A percentile compares a stretch with the other conserved stretches of the same genome.
Conservation (phyloP, 2,888 invertebrate species). For the Nemoura dubitans region DNA sequence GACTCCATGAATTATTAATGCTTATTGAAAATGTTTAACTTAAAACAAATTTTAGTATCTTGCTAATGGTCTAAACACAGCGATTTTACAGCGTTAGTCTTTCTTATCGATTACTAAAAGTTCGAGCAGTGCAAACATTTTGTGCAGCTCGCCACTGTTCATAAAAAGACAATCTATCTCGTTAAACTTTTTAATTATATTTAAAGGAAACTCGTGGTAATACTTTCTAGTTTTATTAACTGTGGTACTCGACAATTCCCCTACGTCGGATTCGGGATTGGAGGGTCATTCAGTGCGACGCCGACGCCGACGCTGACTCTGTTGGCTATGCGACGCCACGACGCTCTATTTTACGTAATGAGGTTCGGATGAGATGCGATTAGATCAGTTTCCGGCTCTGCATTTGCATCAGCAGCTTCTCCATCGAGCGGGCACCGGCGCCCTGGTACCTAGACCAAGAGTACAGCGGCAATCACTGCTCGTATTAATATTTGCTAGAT, state of each 20-base stretch:
- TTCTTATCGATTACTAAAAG: background rate
- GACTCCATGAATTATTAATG: background rate
- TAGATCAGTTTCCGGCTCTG: conserved; percentile 12
- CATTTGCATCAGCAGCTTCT: background rate
- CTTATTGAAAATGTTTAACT: background rate
- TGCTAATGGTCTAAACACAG: background rate
- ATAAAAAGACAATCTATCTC: background rate
- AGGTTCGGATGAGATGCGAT: background rate
- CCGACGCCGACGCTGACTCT: background rate
- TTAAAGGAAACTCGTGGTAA: background rate
- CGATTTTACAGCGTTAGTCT: background rate
- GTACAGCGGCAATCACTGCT: background rate
- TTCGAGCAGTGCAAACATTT: background rate
- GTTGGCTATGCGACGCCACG: background rate
- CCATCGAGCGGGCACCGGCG: background rate
- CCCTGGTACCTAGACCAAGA: background rate
- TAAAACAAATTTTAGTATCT: background rate
- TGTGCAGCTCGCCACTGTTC: background rate
- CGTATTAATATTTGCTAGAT: conserved; percentile 4
- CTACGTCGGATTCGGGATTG: background rate
- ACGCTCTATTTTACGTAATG: conserved; percentile 7
- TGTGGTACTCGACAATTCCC: conserved; percentile 2
- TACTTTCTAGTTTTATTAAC: conserved; percentile 2
- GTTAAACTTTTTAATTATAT: background rate
- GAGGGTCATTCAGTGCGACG: background rate